Evolutionary conservation across 2,888 invertebrate species (phyloP).

Genomic region (Lymantria monacha): DNA sequence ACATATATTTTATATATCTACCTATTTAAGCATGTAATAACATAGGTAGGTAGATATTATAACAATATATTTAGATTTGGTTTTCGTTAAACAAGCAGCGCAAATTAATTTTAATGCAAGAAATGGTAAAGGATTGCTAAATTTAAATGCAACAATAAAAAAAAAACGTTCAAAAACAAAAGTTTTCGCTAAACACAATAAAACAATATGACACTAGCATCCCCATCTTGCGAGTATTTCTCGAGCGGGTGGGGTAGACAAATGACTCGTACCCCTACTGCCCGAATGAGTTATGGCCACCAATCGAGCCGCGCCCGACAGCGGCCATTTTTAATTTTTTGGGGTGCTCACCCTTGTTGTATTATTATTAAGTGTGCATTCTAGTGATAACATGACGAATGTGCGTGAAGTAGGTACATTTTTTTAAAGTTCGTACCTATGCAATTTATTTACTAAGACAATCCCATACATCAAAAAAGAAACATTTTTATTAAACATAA

Average conservation of each 20-base stretch:
- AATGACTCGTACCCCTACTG: slow-evolving; percentile 70
- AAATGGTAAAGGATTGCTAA: too few species aligned
- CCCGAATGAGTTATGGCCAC: slow-evolving; percentile 75
- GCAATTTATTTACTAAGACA: not conserved
- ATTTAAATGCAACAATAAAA: slow-evolving; percentile 7
- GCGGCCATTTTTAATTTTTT: slow-evolving; percentile 82
- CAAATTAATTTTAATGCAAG: not conserved
- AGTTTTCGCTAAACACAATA: slow-evolving; percentile 38
- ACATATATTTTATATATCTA: too few species aligned
- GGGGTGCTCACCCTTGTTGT: slow-evolving; percentile 72
- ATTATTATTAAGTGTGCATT: slow-evolving; percentile 55
- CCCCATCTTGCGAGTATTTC: slow-evolving; percentile 70
- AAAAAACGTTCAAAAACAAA: slow-evolving; percentile 13
- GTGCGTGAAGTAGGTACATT: not conserved
- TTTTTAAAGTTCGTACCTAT: not conserved
- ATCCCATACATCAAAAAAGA: not conserved
- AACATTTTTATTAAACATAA: too few species aligned
- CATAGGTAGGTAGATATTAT: too few species aligned
- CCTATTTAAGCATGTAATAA: too few species aligned
- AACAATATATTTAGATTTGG: too few species aligned
- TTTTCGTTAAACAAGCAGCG: not conserved
- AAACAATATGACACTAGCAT: slow-evolving; percentile 56
- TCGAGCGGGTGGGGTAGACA: slow-evolving; percentile 72
- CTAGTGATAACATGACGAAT: slow-evolving; percentile 38
- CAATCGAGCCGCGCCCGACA: slow-evolving; percentile 74